Base-by-base conservation (phyloP, 2,888 invertebrate species). In the Octonoba sinensis region DNA sequence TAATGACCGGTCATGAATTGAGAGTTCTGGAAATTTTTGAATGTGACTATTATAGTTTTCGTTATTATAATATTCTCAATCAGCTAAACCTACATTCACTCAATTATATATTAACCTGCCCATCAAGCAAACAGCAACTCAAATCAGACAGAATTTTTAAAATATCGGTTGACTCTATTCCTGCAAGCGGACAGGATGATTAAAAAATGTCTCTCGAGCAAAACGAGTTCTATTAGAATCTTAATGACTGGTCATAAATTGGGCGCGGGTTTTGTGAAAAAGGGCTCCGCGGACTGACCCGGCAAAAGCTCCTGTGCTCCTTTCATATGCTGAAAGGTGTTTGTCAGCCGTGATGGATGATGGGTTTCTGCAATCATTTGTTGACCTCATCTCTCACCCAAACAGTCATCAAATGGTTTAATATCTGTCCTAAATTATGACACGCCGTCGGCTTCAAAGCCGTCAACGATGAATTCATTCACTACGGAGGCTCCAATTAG, bases 221-320 rank as follows among this genome's bases (percentile, higher is more conserved):
- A 51, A 11, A 51, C 51, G 18, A 54, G 36, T 36, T 36, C 36
- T 67, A 65, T 65, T 65, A 46, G 79, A 73, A 79, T 79, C 67
- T 79, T 79, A 73, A 79, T 79, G 79, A 69, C 44, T 15, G 78
- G 73, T 73, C 79, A 73, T 79, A 79, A 79, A 79, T 73, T 76
- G 44, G 12, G 62, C 47, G 69, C 67, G n/a, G 51, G 59, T 69
- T 70, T 60, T 69, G 69, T 62, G 60, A 36, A 36, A 36, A 36
- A 8, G 36, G 27, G 27, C 27, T 27, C n/a, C n/a, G n/a, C 27
- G 27, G 36, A 36, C 36, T 36, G 36, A 36, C 36, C 36, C 36
- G 36, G 36, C 36, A 11, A 36, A 36, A 27, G 27, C 27, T 27
- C 27, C 27, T 27, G 27, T 27, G 27, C 27, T 27, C 59, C 15